These are phyloP conservation scores for Lasaia peninsularis DNA, from an alignment of 1,140 invertebrate species.

Conservation along the genomic window DNA sequence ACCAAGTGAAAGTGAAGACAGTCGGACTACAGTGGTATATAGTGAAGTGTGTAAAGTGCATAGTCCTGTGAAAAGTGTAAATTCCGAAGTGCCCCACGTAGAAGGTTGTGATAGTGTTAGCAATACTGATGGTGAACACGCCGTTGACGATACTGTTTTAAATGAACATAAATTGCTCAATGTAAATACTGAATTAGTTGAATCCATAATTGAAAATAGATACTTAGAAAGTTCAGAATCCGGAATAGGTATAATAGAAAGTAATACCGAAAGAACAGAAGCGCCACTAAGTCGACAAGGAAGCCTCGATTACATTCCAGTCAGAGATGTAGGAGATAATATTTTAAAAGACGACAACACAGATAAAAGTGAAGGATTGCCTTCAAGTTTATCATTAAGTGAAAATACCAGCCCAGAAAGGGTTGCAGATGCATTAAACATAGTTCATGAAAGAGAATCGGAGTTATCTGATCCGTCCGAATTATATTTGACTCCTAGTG, in stretches of 20 bases:
- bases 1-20: conserved; percentile 43
- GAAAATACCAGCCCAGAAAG: conserved; percentile 72
- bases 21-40: conserved; percentile 68
- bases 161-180: conserved; percentile 44
- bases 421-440: conserved; percentile 54
- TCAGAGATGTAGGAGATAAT: conserved; percentile 68
- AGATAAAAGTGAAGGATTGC: conserved; percentile 68
- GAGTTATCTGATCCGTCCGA: conserved; percentile 79
- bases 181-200: conserved; percentile 72
- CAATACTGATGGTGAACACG: conserved; percentile 68
- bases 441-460: conserved; percentile 60
- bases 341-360: conserved; percentile 65
- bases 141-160: conserved; percentile 53
- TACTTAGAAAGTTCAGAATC: conserved; percentile 57
- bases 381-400: conserved; percentile 70
- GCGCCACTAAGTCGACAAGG: conserved; percentile 75
- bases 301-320: conserved; percentile 74
- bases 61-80: conserved; percentile 55
- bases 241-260: conserved; percentile 50
- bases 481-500: conserved; percentile 79
- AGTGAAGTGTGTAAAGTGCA: conserved; percentile 75
- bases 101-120: conserved; percentile 70
- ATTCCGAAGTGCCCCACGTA: conserved; percentile 47
- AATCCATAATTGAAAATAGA: conserved; percentile 79
- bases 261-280: conserved; percentile 75